These are phyloP conservation scores for Poecile montanus DNA, from an alignment of 2,797 vertebrate species.

Conservation along the genomic window DNA sequence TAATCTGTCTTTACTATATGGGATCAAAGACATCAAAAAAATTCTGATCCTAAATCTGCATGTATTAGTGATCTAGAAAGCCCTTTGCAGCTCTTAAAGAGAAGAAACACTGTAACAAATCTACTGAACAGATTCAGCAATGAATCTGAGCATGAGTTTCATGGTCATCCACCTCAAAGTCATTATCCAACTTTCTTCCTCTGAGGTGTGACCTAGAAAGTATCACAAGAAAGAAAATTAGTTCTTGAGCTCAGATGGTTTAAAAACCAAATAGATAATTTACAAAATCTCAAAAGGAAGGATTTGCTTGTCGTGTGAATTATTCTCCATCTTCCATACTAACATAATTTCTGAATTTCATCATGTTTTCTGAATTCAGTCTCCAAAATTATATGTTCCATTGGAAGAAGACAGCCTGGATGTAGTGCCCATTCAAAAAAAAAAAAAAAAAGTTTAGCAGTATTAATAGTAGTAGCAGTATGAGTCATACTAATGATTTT, in stretches of 20 bases:
- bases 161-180: background rate
- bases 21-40: background rate
- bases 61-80: background rate
- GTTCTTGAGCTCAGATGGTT: background rate
- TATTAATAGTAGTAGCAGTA: background rate
- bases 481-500: background rate
- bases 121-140: background rate
- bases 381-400: background rate
- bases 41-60: background rate
- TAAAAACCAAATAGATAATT: background rate
- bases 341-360: background rate
- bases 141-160: background rate
- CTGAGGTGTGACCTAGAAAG: conserved; percentile 14
- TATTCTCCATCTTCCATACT: background rate
- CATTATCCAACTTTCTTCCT: conserved; percentile 2
- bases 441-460: background rate
- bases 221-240: background rate
- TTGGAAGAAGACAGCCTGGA: background rate
- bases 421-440: background rate
- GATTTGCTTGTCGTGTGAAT: background rate
- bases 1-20: background rate
- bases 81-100: background rate
- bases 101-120: background rate
- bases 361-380: background rate
- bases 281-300: background rate